Evolutionary conservation across 53 echinoderm and acorn worm species (phyloP).

Genomic region (Apostichopus leukothele): DNA sequence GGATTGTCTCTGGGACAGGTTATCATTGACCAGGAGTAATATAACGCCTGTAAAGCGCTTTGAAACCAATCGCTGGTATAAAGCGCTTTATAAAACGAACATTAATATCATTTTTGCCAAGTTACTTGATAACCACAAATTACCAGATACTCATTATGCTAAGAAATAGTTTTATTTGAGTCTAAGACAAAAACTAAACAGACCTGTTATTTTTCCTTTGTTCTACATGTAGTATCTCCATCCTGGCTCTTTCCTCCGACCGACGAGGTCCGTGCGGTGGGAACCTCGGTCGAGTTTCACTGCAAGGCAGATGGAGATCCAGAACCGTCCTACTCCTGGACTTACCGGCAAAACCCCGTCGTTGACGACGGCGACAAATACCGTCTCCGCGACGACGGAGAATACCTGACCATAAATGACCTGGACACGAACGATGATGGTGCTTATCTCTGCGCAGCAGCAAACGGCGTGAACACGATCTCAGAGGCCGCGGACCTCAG

Average conservation of each 20-base stretch:
- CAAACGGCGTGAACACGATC: slow-evolving; percentile 52
- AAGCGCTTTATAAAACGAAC: too few relatives aligned
- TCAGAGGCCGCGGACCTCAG: slow-evolving; percentile 58
- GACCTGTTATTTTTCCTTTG: too few relatives aligned
- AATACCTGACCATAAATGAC: slow-evolving; percentile 62
- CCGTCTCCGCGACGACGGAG: slow-evolving; percentile 49
- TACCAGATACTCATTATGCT: too few relatives aligned
- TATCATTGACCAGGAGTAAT: too few relatives aligned
- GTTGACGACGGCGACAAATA: slow-evolving; percentile 54
- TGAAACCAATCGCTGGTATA: too few relatives aligned
- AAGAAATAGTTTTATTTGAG: too few relatives aligned
- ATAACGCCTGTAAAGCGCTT: too few relatives aligned
- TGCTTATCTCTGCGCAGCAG: slow-evolving; percentile 66
- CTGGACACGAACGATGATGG: slow-evolving; percentile 61
- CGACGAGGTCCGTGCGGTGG: slow-evolving; percentile 59
- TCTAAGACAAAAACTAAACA: too few relatives aligned
- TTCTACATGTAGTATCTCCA: slow-evolving; percentile 51
- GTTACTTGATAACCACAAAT: too few relatives aligned
- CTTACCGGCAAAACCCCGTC: slow-evolving; percentile 39
- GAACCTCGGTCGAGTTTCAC: slow-evolving; percentile 53
- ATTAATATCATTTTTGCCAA: too few relatives aligned
- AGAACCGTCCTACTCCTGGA: slow-evolving; percentile 71
- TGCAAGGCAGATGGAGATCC: slow-evolving; percentile 85
- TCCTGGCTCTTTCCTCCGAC: slow-evolving; percentile 59
- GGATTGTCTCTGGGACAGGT: too few relatives aligned